These are phyloP conservation scores for Drosophila monieri DNA, from an alignment of 2,888 invertebrate genomes.

Conservation along the genomic window DNA sequence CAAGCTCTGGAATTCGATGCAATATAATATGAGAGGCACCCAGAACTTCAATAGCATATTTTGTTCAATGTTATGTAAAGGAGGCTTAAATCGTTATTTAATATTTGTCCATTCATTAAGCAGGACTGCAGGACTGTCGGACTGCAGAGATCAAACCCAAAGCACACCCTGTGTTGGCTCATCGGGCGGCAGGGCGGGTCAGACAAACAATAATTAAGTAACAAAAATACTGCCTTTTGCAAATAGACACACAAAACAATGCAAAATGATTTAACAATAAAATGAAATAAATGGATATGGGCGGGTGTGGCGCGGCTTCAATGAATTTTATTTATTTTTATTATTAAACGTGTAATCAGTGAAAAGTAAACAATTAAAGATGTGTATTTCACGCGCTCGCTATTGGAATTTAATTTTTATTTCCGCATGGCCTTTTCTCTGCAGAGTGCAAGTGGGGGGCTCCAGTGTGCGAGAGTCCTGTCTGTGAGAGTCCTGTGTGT, in stretches of 20 bases:
- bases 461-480: background rate
- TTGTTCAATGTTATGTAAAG: background rate
- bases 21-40: background rate
- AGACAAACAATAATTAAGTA: slow-evolving; percentile 56
- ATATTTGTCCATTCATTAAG: slow-evolving; percentile 1
- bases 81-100: slow-evolving; percentile 2
- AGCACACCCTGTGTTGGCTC: background rate
- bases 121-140: background rate
- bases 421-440: slow-evolving; percentile 3
- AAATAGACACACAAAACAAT: slow-evolving; percentile 22
- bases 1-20: background rate
- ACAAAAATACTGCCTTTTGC: slow-evolving; percentile 38
- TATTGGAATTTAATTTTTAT: slow-evolving; percentile 30
- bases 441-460: background rate
- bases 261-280: slow-evolving; percentile 48
- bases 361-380: slow-evolving; percentile 60
- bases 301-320: slow-evolving; percentile 1
- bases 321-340: slow-evolving; percentile 53
- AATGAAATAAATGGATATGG: slow-evolving; percentile 23
- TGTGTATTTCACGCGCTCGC: slow-evolving; percentile 43
- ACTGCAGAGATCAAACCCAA: background rate
- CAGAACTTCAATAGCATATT: background rate
- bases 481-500: slow-evolving; percentile 4
- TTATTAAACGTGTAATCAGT: slow-evolving; percentile 64
- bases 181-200: slow-evolving; percentile 9